These are phyloP conservation scores for Doryteuthis pealeii DNA, from an alignment of 1,140 invertebrate species.

Conservation along the genomic window DNA sequence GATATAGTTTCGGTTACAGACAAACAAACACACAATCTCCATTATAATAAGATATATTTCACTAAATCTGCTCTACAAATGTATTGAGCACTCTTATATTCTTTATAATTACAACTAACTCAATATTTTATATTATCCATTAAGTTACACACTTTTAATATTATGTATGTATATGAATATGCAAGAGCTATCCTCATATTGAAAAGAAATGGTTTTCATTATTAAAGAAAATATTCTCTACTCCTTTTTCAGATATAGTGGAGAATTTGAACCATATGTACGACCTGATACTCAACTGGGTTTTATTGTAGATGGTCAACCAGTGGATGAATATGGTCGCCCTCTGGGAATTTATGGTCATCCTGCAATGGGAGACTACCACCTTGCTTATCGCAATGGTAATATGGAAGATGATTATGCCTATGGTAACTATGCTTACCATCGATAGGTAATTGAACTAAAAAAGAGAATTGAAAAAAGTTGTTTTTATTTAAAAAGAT, in stretches of 20 bases:
- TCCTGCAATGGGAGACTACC: constrained; percentile 12
- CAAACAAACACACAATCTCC: too few relatives aligned
- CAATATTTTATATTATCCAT: too few relatives aligned
- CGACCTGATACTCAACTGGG: constrained; percentile 53
- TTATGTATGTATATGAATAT: too few relatives aligned
- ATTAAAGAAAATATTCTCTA: too few relatives aligned
- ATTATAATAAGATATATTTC: too few relatives aligned
- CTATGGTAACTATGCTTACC: constrained; percentile 16
- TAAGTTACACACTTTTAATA: too few relatives aligned
- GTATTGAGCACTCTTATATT: too few relatives aligned
- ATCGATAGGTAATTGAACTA: neutral
- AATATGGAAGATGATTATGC: constrained; percentile 18
- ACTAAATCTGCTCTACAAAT: too few relatives aligned
- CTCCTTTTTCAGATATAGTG: constrained; percentile 32
- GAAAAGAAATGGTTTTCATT: too few relatives aligned
- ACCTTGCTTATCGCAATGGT: constrained; percentile 6
- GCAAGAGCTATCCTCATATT: too few relatives aligned
- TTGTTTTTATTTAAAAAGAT: neutral
- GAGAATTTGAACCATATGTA: constrained; percentile 52
- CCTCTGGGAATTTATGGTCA: constrained; percentile 32
- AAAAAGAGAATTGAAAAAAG: neutral
- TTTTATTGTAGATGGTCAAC: constrained; percentile 41
- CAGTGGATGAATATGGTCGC: constrained; percentile 35
- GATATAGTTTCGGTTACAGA: too few relatives aligned
- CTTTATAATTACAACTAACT: too few relatives aligned